Base-by-base conservation (phyloP, 1,140 invertebrate species). In the Paraescarpia echinospica region DNA sequence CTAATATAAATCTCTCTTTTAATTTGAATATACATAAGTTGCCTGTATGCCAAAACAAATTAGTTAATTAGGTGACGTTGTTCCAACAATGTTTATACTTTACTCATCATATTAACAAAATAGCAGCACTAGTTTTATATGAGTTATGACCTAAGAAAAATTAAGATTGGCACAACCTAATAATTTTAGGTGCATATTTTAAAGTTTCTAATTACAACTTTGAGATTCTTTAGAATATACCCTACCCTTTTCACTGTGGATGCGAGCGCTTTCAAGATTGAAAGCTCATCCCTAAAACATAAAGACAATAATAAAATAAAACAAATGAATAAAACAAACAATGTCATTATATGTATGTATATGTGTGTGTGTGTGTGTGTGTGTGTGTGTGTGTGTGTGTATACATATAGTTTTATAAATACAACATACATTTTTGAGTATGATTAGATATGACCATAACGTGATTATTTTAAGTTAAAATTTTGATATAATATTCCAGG, bases 191-290 rank as follows among this genome's bases (percentile, higher is more conserved):
- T 77, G 9, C 59, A 27, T 27, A 31, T 27, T 77, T 77, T 77
- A 27, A 77, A 77, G 27, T 77, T 31, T 77, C 8, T 18, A 18
- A 27, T 8, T 51, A 51, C 8, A 8, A 51, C 18, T 18, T 9
- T 18, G 18, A 51, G 48, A 51, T 51, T 51, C 48, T 9, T 51
- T 51, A 77, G 27, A 77, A 27, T 2, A 2, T 77, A 77, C 59
- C 59, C 59, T 77, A 97, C 97, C 93, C 89, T 94, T 91, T 92
- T 92, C 35, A 95, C 93, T 34, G 95, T 95, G 48, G 94, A 93
- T 41, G 94, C 93, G 48, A 95, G 93, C 12, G 95, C 95, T 93
- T 96, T 96, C 90, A 99, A 96, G 92, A 99, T 97, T 41, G 92
- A 91, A 34, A 89, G 77, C n/a, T 93, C 77, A 92, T 93, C 93